Evolutionary conservation across 2,888 invertebrate genomes (phyloP).

Genomic region (Cyclophora punctaria): DNA sequence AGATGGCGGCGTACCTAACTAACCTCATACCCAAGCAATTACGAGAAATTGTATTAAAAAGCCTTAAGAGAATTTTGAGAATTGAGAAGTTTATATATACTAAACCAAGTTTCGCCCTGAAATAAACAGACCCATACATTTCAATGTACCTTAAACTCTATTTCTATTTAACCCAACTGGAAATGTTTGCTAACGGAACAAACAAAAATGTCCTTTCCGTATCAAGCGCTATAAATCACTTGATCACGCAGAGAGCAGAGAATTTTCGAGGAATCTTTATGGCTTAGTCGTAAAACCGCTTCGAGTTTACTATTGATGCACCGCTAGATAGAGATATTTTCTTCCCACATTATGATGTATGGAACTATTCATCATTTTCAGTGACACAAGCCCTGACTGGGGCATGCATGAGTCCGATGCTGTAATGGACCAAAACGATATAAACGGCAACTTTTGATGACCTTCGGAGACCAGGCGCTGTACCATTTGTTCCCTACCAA

Average conservation of each 20-base stretch:
- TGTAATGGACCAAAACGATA: slow-evolving; percentile 81
- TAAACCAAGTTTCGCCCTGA: neutral
- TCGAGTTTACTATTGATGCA: slow-evolving; percentile 16
- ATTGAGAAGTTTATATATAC: no score
- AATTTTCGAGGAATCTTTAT: slow-evolving; percentile 17
- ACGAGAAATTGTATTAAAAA: no score
- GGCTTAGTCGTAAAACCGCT: slow-evolving; percentile 17
- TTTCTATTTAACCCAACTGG: slow-evolving; percentile 1
- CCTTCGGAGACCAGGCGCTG: slow-evolving; percentile 83
- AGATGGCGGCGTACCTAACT: no score
- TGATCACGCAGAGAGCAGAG: slow-evolving; percentile 12
- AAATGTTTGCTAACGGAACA: slow-evolving; percentile 2
- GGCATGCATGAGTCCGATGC: slow-evolving; percentile 85
- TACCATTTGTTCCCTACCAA: slow-evolving; percentile 88
- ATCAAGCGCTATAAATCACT: slow-evolving; percentile 13
- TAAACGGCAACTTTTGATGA: slow-evolving; percentile 78
- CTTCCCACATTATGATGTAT: slow-evolving; percentile 6
- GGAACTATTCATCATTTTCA: slow-evolving; percentile 24
- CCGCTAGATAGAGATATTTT: slow-evolving; percentile 12
- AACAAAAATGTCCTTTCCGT: slow-evolving; percentile 13
- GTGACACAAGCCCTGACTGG: slow-evolving; percentile 78
- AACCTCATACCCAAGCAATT: no score
- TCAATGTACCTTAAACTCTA: slow-evolving; percentile 4
- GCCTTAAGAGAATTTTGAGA: no score
- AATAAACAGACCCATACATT: neutral